Percentiles rank a stretch among this genome's conserved stretches.
Evolutionary conservation across 1,140 invertebrate species (phyloP).

Genomic region (Trichomalopsis sarcophagae): DNA sequence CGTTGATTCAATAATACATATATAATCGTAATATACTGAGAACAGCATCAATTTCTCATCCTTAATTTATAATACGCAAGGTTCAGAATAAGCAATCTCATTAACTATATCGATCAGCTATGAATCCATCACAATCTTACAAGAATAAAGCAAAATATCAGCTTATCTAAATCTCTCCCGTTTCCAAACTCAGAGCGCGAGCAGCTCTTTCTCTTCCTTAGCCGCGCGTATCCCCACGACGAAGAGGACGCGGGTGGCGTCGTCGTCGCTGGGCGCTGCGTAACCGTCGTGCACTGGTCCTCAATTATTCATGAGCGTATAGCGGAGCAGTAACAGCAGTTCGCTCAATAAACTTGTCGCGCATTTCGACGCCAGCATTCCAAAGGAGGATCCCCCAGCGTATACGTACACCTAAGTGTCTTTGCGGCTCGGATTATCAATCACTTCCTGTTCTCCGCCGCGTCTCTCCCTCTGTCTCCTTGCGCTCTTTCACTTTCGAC

Average conservation of each 20-base stretch:
- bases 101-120: no score
- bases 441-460: constrained; percentile 38
- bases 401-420: constrained; percentile 56
- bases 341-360: constrained; percentile 58
- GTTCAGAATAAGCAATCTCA: no score
- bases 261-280: constrained; percentile 18
- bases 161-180: background rate
- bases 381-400: constrained; percentile 50
- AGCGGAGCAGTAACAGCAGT: constrained; percentile 35
- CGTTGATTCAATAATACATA: no score
- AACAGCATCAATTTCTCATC: no score
- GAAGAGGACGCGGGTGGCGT: background rate
- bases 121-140: background rate
- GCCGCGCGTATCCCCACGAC: background rate
- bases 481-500: background rate
- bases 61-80: no score
- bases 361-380: constrained; percentile 56
- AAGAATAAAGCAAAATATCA: background rate
- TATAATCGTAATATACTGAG: no score
- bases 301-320: constrained; percentile 62
- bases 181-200: background rate
- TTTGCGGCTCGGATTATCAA: constrained; percentile 40
- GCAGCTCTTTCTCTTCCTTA: constrained; percentile 27
- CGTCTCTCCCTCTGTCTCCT: background rate
- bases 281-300: constrained; percentile 52